Percentiles rank a stretch among this genome's conserved stretches.
These are phyloP conservation scores for Galerucella pusilla DNA, from an alignment of 2,888 invertebrate genomes.

Conservation along the genomic window DNA sequence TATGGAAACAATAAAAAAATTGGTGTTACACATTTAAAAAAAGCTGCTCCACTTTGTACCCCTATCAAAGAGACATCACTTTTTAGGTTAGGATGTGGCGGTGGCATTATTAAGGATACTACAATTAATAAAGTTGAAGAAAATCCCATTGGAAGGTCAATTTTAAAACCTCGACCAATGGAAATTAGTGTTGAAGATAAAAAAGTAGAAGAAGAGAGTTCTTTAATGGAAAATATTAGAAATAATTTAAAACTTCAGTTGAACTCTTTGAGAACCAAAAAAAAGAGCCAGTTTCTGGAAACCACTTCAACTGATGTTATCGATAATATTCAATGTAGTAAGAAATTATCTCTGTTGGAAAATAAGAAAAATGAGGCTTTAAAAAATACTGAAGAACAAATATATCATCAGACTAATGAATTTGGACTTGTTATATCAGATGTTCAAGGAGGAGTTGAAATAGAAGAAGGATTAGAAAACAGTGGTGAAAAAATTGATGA, in stretches of 20 bases:
- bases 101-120: background rate
- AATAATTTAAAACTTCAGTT: slow-evolving; percentile 54
- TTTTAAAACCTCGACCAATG: background rate
- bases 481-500: slow-evolving; percentile 5
- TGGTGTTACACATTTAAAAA: no score
- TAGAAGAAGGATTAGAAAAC: slow-evolving; percentile 36
- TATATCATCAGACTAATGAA: slow-evolving; percentile 45
- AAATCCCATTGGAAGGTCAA: background rate
- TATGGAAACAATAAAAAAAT: no score
- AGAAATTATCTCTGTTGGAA: slow-evolving; percentile 28
- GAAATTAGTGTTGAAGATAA: slow-evolving; percentile 18
- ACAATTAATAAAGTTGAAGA: background rate
- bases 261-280: slow-evolving; percentile 51
- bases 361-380: no score
- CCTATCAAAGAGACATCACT: background rate
- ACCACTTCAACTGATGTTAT: slow-evolving; percentile 31
- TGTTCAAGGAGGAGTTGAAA: slow-evolving; percentile 48
- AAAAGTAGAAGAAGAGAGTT: background rate
- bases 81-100: background rate
- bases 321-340: slow-evolving; percentile 32
- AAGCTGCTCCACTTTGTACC: no score
- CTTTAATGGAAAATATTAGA: slow-evolving; percentile 48
- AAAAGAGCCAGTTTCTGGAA: slow-evolving; percentile 47
- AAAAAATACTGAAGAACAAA: slow-evolving; percentile 19
- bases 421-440: slow-evolving; percentile 45